These are phyloP conservation scores for Rhamphomyia laevipes DNA, from an alignment of 2,888 invertebrate species.

Conservation along the genomic window DNA sequence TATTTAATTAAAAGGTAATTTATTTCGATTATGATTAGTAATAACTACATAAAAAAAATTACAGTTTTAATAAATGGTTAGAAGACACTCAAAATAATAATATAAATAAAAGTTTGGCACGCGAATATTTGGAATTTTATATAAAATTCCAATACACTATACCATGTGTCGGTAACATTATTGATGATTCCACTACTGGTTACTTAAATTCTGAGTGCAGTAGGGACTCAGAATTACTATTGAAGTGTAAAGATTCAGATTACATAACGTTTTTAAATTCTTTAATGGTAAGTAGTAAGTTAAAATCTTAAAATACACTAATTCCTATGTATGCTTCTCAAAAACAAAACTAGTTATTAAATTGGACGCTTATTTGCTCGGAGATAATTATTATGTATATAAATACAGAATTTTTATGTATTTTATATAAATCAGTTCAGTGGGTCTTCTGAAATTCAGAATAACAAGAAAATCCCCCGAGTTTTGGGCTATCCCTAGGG, in stretches of 20 bases:
- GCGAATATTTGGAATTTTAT: constrained; percentile 47
- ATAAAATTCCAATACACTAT: constrained; percentile 38
- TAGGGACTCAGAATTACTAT: constrained; percentile 56
- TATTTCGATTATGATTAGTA: background rate
- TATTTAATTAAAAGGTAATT: constrained; percentile 26
- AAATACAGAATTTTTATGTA: no score
- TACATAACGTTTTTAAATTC: constrained; percentile 55
- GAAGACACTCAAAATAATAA: constrained; percentile 25
- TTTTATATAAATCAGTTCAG: no score
- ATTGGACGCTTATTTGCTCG: no score
- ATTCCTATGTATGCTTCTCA: no score
- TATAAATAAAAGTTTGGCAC: constrained; percentile 34
- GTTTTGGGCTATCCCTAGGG: no score
- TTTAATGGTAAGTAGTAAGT: constrained; percentile 44
- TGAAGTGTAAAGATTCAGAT: constrained; percentile 65
- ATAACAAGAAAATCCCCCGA: no score
- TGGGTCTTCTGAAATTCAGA: no score
- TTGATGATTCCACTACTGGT: constrained; percentile 53
- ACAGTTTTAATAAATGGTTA: constrained; percentile 20
- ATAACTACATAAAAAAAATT: background rate
- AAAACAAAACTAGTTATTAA: no score
- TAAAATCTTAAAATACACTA: background rate
- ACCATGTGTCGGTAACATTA: constrained; percentile 52
- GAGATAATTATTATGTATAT: no score
- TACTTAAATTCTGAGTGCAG: constrained; percentile 49